These are phyloP conservation scores for Aldrovandia affinis DNA, from an alignment of 2,797 vertebrate species.

Conservation along the genomic window DNA sequence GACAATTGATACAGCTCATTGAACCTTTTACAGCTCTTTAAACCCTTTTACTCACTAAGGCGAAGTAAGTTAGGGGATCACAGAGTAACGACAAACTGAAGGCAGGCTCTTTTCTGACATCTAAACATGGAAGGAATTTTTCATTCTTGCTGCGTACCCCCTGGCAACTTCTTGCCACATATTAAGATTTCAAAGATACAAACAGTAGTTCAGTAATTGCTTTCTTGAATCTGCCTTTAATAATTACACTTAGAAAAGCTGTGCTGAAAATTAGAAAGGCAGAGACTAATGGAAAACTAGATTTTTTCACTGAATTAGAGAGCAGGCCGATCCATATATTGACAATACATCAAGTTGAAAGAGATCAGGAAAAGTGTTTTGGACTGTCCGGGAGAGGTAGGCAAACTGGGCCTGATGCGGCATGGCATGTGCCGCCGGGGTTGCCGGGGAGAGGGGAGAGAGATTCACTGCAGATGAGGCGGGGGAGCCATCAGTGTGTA, in stretches of 20 bases:
- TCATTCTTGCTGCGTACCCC: constrained; percentile 38
- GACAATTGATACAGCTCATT: background rate
- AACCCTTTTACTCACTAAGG: background rate
- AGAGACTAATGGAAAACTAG: constrained; percentile 99
- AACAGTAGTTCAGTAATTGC: constrained; percentile 93
- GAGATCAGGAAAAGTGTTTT: constrained; percentile 96
- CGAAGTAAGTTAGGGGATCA: constrained; percentile 3
- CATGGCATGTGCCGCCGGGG: constrained; percentile 74
- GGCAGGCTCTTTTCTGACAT: constrained; percentile 1
- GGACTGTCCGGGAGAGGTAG: constrained; percentile 84
- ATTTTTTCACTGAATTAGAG: constrained; percentile 99
- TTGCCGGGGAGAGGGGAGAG: constrained; percentile 43
- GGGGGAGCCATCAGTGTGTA: constrained; percentile 21
- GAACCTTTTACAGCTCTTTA: background rate
- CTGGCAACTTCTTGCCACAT: constrained; percentile 73
- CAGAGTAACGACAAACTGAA: background rate
- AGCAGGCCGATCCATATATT: constrained; percentile 95
- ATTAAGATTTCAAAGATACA: constrained; percentile 98
- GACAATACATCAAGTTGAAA: constrained; percentile 94
- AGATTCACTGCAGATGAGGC: constrained; percentile 29
- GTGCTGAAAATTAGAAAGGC: constrained; percentile 83
- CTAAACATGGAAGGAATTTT: constrained; percentile 30
- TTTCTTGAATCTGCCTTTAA: constrained; percentile 98
- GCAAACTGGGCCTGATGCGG: constrained; percentile 85
- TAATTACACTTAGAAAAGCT: constrained; percentile 95